Evolutionary conservation across 2,888 invertebrate genomes (phyloP).

Genomic region (Choristoneura rosaceana): DNA sequence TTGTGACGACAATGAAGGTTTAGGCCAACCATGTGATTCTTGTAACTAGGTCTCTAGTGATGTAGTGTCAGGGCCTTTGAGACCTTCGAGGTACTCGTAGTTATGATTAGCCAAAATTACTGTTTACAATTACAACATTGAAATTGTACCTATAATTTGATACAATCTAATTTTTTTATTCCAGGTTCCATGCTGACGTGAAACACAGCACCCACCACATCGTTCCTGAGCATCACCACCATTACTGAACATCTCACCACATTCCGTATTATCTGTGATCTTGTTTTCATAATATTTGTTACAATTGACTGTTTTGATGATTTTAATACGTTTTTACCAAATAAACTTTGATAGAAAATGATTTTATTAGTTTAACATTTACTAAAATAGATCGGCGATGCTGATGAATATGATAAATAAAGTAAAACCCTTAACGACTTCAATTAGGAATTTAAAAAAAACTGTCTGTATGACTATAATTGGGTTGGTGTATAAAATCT

Average conservation of each 20-base stretch:
- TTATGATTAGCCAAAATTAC: not conserved
- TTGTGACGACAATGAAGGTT: not conserved
- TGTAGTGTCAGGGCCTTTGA: not conserved
- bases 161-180: constrained; percentile 30
- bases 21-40: not conserved
- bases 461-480: no score
- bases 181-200: constrained; percentile 56
- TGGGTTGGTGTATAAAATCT: no score
- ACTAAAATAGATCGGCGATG: no score
- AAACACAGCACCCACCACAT: constrained; percentile 55
- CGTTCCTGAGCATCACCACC: constrained; percentile 50
- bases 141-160: no score
- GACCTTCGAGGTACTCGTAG: not conserved
- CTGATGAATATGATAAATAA: no score
- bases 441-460: no score
- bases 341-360: constrained; percentile 21
- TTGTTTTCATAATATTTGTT: constrained; percentile 41
- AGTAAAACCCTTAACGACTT: no score
- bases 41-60: not conserved
- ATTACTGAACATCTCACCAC: constrained; percentile 31
- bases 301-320: constrained; percentile 2
- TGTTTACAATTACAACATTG: no score
- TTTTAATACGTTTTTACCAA: constrained; percentile 37
- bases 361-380: not conserved
- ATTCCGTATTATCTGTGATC: constrained; percentile 32